Evolutionary conservation across 2,113 vertebrate genomes (phyloP).

Genomic region (Geococcyx californianus): DNA sequence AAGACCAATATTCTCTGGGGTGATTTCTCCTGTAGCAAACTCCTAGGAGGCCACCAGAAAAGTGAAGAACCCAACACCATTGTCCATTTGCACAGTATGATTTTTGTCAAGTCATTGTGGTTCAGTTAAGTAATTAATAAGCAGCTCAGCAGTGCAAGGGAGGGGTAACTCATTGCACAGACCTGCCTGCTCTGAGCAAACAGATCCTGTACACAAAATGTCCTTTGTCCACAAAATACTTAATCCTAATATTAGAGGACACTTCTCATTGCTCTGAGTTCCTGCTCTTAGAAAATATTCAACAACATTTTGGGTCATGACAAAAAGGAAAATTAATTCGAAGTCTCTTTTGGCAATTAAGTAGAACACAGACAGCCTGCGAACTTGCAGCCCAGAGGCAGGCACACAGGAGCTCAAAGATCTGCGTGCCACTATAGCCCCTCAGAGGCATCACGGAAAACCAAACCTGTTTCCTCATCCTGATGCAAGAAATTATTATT

Average conservation of each 20-base stretch:
- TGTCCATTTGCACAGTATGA: background rate
- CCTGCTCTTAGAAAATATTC: background rate
- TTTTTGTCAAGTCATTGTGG: background rate
- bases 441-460: background rate
- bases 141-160: background rate
- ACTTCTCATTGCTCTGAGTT: background rate
- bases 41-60: background rate
- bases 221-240: background rate
- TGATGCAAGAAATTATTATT: no score
- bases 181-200: background rate
- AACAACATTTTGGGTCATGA: background rate
- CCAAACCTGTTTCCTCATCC: background rate
- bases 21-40: background rate
- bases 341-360: background rate
- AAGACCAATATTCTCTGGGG: background rate
- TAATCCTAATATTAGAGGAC: background rate
- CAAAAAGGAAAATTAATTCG: background rate
- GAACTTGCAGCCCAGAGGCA: background rate
- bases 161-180: background rate
- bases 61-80: background rate
- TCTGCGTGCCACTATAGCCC: background rate
- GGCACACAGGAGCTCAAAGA: background rate
- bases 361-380: background rate
- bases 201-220: background rate
- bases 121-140: background rate